These are phyloP conservation scores for Folsomia manolachei DNA, from an alignment of 2,888 invertebrate species.

Conservation along the genomic window DNA sequence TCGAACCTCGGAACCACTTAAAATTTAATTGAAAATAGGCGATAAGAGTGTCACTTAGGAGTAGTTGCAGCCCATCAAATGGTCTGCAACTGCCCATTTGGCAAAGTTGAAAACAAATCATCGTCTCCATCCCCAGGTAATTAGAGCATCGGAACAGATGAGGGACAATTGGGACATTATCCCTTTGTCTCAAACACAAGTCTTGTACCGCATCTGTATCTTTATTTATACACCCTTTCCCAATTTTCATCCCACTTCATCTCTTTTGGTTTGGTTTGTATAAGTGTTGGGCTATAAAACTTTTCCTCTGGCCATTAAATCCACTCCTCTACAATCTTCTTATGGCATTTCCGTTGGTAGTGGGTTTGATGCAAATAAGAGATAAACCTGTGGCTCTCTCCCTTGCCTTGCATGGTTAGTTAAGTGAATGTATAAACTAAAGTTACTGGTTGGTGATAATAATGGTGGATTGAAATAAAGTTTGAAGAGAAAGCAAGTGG, in stretches of 20 bases:
- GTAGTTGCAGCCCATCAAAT: not conserved
- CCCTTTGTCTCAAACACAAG: not conserved
- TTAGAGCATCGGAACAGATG: not conserved
- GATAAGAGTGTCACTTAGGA: constrained; percentile 1
- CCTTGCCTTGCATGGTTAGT: too few relatives aligned
- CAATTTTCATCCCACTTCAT: not conserved
- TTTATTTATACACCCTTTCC: not conserved
- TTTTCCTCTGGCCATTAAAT: constrained; percentile 1
- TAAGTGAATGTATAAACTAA: not conserved
- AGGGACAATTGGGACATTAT: not conserved
- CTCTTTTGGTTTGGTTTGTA: not conserved
- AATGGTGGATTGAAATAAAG: not conserved
- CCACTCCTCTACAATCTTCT: too few relatives aligned
- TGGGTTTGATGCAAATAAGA: not conserved
- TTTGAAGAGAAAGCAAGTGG: not conserved
- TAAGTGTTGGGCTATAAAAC: not conserved
- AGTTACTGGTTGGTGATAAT: not conserved
- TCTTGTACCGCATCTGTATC: not conserved
- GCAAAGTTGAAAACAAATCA: not conserved
- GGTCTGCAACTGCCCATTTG: not conserved
- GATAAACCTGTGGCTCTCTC: constrained; percentile 10
- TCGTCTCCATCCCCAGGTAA: not conserved
- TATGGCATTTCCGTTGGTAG: too few relatives aligned
- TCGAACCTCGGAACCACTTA: not conserved
- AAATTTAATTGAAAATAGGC: not conserved